These are phyloP conservation scores for Ormyrus labotus DNA, from an alignment of 2,888 invertebrate species.

Conservation along the genomic window DNA sequence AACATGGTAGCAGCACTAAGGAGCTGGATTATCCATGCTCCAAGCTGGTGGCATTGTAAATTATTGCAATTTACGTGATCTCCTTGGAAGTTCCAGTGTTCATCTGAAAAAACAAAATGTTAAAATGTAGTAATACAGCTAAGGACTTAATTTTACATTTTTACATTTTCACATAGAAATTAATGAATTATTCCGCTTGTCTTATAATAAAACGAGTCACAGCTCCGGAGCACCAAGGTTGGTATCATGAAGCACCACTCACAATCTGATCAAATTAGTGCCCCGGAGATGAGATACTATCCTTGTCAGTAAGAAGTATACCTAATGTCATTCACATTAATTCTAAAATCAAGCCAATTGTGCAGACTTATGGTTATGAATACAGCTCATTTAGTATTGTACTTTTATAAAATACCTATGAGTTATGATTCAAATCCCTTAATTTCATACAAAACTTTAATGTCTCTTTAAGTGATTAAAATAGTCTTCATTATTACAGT, in stretches of 20 bases:
- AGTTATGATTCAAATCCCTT: background rate
- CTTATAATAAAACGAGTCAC: slow-evolving; percentile 33
- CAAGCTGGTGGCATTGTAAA: slow-evolving; percentile 56
- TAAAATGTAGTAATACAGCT: background rate
- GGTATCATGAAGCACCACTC: slow-evolving; percentile 43
- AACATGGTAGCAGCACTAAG: slow-evolving; percentile 68
- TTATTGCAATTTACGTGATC: slow-evolving; percentile 67
- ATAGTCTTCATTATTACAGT: too few species aligned
- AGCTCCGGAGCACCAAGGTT: slow-evolving; percentile 48
- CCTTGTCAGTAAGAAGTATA: slow-evolving; percentile 54
- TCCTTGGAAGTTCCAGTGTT: slow-evolving; percentile 72
- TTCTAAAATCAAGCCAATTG: slow-evolving; percentile 55
- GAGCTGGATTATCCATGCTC: slow-evolving; percentile 62
- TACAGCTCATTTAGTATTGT: slow-evolving; percentile 17
- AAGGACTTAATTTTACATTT: slow-evolving; percentile 1
- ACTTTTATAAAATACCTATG: slow-evolving; percentile 22
- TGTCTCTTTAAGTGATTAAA: too few species aligned
- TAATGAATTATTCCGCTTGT: slow-evolving; percentile 20
- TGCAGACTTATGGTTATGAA: slow-evolving; percentile 46
- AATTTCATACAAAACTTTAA: background rate
- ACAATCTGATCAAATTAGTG: slow-evolving; percentile 56
- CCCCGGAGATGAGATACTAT: slow-evolving; percentile 56
- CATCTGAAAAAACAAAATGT: slow-evolving; percentile 68
- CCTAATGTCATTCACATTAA: slow-evolving; percentile 55
- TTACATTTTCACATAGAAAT: background rate